Percentiles rank a stretch among this genome's conserved stretches.
Conservation (phyloP, 2,888 invertebrate genomes). For the Amphipyra tragopoginis region DNA sequence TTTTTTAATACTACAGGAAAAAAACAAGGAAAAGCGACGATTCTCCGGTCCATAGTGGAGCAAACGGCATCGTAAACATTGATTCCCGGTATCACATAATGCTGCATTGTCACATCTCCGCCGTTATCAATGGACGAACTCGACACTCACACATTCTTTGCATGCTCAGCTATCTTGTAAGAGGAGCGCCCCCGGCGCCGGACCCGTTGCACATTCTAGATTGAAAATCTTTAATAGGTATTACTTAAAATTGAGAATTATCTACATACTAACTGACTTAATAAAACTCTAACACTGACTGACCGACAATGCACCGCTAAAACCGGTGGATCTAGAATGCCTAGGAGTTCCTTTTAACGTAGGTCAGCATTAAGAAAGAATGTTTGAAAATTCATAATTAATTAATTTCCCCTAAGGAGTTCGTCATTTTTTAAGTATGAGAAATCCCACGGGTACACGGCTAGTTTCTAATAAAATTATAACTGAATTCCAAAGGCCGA, state of each 20-base stretch:
- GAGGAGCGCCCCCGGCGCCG: constrained; percentile 40
- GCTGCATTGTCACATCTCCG: constrained; percentile 61
- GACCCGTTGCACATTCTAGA: background rate
- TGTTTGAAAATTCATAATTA: too few relatives aligned
- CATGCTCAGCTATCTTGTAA: constrained; percentile 53
- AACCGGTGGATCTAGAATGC: too few relatives aligned
- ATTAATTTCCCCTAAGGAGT: too few relatives aligned
- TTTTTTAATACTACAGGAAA: background rate
- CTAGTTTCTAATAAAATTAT: too few relatives aligned
- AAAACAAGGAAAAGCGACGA: constrained; percentile 9
- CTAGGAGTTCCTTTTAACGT: too few relatives aligned
- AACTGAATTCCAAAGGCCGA: too few relatives aligned
- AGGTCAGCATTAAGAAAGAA: too few relatives aligned
- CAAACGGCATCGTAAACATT: constrained; percentile 48
- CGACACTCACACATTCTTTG: constrained; percentile 54
- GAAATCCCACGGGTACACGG: too few relatives aligned
- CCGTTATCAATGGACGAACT: constrained; percentile 58
- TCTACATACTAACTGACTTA: too few relatives aligned
- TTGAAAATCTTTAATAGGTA: constrained; percentile 11
- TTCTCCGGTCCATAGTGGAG: constrained; percentile 32
- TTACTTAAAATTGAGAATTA: background rate
- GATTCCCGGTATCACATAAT: constrained; percentile 60
- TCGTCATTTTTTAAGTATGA: too few relatives aligned
- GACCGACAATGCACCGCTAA: too few relatives aligned
- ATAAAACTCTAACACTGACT: too few relatives aligned